These are phyloP conservation scores for Lasiurus cinereus DNA, from an alignment of 2,113 vertebrate genomes.

Conservation along the genomic window DNA sequence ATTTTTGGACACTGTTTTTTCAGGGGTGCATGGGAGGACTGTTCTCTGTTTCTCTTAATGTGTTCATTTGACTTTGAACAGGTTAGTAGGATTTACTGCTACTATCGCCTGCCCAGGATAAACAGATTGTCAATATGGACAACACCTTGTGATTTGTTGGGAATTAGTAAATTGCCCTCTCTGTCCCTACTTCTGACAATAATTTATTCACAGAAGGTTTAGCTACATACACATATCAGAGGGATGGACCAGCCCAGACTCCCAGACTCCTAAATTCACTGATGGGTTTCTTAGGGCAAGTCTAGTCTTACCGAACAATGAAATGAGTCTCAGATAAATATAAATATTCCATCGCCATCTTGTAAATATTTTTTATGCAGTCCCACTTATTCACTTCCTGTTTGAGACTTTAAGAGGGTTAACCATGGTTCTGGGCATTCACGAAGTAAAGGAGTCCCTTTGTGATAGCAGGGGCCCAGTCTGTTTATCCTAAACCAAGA, in stretches of 20 bases:
- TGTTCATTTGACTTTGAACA: slow-evolving; percentile 84
- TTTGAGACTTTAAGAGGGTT: slow-evolving; percentile 60
- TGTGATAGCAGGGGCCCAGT: not conserved
- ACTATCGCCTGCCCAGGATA: slow-evolving; percentile 67
- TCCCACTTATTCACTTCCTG: slow-evolving; percentile 33
- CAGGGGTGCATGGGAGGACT: slow-evolving; percentile 47
- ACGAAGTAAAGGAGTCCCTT: not conserved
- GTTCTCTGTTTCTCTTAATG: slow-evolving; percentile 73
- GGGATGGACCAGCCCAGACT: not conserved
- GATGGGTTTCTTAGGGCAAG: not conserved
- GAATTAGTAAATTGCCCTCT: slow-evolving; percentile 79
- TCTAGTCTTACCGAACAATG: not conserved
- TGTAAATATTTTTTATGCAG: slow-evolving; percentile 56
- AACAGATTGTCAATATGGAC: slow-evolving; percentile 75
- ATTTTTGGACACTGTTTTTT: slow-evolving; percentile 24
- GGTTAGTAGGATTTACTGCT: slow-evolving; percentile 81
- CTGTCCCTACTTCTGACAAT: slow-evolving; percentile 75
- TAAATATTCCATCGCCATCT: slow-evolving; percentile 46
- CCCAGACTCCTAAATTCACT: not conserved
- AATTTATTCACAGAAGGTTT: slow-evolving; percentile 79
- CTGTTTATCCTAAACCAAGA: not conserved
- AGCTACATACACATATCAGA: slow-evolving; percentile 50
- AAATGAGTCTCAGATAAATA: slow-evolving; percentile 49
- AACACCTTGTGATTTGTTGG: slow-evolving; percentile 68
- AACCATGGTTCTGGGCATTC: slow-evolving; percentile 60